Evolutionary conservation across 2,888 invertebrate genomes (phyloP).

Genomic region (Hybos culiciformis): DNA sequence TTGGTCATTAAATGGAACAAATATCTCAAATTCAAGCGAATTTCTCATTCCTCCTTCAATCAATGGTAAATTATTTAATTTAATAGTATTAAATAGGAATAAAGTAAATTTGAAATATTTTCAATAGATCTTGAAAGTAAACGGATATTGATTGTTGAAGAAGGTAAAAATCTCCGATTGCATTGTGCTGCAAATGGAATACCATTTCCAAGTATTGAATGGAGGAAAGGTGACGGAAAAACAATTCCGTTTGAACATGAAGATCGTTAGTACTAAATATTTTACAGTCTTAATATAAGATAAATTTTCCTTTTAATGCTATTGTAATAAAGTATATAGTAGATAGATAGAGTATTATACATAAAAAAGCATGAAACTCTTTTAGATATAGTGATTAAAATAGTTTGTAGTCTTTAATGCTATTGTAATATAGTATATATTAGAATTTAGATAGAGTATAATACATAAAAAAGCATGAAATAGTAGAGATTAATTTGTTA

Average conservation of each 20-base stretch:
- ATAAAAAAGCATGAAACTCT: too few relatives aligned
- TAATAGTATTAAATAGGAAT: neutral
- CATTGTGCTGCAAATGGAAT: constrained; percentile 67
- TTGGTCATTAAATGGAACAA: constrained; percentile 54
- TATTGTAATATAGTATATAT: too few relatives aligned
- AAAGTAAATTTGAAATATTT: neutral
- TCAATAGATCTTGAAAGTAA: neutral
- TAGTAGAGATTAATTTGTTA: too few relatives aligned
- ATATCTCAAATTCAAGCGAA: constrained; percentile 38
- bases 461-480: too few relatives aligned
- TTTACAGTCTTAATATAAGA: too few relatives aligned
- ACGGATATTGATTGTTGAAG: constrained; percentile 56
- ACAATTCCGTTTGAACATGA: constrained; percentile 49
- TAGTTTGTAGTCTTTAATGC: too few relatives aligned
- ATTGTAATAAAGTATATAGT: too few relatives aligned
- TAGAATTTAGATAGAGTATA: too few relatives aligned
- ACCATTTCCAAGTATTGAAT: constrained; percentile 64
- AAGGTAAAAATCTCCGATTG: constrained; percentile 69
- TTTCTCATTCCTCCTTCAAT: constrained; percentile 78
- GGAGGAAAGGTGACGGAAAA: constrained; percentile 52
- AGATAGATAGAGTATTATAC: too few relatives aligned
- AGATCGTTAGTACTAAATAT: constrained; percentile 50
- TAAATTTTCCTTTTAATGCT: too few relatives aligned
- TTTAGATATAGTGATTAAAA: too few relatives aligned
- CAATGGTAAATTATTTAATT: constrained; percentile 39